Evolutionary conservation across 1,140 invertebrate species (phyloP).

Genomic region (Drosophila arizonae): DNA sequence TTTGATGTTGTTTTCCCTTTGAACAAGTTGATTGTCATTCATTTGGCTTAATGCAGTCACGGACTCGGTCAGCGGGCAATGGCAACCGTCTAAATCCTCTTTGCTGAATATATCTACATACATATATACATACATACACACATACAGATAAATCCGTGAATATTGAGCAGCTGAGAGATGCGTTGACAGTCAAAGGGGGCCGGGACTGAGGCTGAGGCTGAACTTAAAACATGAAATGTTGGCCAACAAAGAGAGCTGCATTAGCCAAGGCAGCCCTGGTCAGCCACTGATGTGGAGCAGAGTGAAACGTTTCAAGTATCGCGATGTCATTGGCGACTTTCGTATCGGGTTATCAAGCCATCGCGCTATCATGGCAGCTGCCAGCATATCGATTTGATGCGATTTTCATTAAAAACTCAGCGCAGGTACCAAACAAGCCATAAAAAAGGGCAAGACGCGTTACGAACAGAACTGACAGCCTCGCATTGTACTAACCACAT

Average conservation of each 20-base stretch:
- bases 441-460: slow-evolving; percentile 3
- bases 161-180: slow-evolving; percentile 59
- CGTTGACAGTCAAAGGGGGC: slow-evolving; percentile 6
- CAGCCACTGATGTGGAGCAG: slow-evolving; percentile 24
- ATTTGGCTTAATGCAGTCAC: slow-evolving; percentile 51
- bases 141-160: slow-evolving; percentile 52
- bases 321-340: slow-evolving; percentile 32
- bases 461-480: slow-evolving; percentile 41
- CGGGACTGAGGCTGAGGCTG: neutral
- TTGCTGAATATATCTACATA: slow-evolving; percentile 38
- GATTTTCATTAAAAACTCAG: slow-evolving; percentile 78
- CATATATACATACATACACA: neutral
- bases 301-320: slow-evolving; percentile 51
- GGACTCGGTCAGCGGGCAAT: neutral
- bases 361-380: slow-evolving; percentile 23
- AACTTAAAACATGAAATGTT: slow-evolving; percentile 5
- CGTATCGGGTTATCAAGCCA: neutral
- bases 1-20: slow-evolving; percentile 59
- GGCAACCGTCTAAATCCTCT: slow-evolving; percentile 64
- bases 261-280: neutral
- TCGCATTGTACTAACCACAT: slow-evolving; percentile 48
- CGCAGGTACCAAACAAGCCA: slow-evolving; percentile 59
- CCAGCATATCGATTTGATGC: slow-evolving; percentile 75
- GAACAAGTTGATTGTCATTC: slow-evolving; percentile 64
- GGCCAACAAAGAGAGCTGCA: neutral